Conservation (phyloP, 1,140 invertebrate species). For the Panulirus ornatus region DNA sequence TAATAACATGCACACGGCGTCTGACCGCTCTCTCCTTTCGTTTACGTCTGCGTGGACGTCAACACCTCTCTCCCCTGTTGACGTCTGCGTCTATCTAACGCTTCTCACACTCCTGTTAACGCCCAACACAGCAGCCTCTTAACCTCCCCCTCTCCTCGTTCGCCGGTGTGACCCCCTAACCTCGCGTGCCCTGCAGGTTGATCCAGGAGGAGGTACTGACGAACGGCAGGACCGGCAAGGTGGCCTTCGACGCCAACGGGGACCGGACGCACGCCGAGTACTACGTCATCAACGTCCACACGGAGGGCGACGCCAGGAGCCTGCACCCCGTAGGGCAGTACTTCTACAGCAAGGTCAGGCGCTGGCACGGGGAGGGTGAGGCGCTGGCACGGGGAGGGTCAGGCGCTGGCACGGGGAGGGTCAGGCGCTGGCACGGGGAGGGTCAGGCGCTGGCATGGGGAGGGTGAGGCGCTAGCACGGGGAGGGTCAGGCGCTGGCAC, state of each 20-base stretch:
- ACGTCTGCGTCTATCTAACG: no score
- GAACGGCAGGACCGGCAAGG: slow-evolving; percentile 89
- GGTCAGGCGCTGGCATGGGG: background rate
- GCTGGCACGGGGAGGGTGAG: background rate
- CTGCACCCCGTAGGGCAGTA: slow-evolving; percentile 34
- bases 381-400: background rate
- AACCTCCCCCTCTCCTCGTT: no score
- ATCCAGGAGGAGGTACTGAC: slow-evolving; percentile 81
- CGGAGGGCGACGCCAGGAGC: background rate
- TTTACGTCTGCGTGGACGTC: no score
- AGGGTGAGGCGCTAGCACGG: background rate
- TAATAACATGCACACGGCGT: no score
- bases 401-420: background rate
- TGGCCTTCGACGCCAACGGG: slow-evolving; percentile 95
- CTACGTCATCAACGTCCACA: slow-evolving; percentile 91
- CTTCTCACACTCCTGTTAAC: no score
- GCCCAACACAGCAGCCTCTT: no score
- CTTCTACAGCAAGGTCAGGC: slow-evolving; percentile 37
- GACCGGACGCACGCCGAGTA: slow-evolving; percentile 95
- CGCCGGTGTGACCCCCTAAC: no score
- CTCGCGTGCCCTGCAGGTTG: slow-evolving; percentile 77
- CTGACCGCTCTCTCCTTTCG: no score
- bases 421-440: background rate
- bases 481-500: background rate
- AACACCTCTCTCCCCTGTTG: no score